Base-by-base conservation (phyloP, 2,888 invertebrate genomes). In the Xestia xanthographa region DNA sequence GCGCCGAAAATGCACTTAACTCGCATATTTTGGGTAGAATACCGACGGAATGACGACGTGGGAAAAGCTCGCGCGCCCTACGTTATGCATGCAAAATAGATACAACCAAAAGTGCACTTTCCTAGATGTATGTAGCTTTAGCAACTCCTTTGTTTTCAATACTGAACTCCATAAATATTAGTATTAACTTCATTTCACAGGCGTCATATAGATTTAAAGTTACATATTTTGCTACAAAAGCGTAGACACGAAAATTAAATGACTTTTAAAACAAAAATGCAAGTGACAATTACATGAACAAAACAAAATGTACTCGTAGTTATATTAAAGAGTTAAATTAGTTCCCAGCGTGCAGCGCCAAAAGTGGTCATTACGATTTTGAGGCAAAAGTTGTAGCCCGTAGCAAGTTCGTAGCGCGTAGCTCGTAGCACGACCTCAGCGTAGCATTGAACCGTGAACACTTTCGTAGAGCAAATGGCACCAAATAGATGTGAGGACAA, bases 361-460 rank as follows among this genome's bases (percentile, higher is more conserved):
- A 43, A 58, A 75, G 71, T 69, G 41, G 68, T 41, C 26, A 79
- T 82, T 80, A 74, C 34, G 60, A 72, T 60, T 67, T 67, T 26
- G 53, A n/a, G 26, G 34, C 14, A 45, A 60, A 66, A 38, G 38
- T 50, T 34, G 29, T 26, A 71, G 50, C 6, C 1, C 26, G 66
- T 66, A 62, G 29, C 29, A 17, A 53, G 41, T 6, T 34, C 56
- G 43, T 56, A 72, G 74, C 41, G 11, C 17, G 45, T 73, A 75
- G 50, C 50, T 5, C 17, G 83, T 86, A 87, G 75, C 73, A 63
- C 17, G 83, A 87, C 87, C 74, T 85, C 76, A 60, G 45, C 79
- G 86, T 87, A 88, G 83, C 72, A 77, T 73, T 80, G 72, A 75
- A 50, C 63, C 60, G 65, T 29, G 67, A 67, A 72, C 38, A 82